phyloP scores from a whole-genome alignment of 2,888 invertebrate species.

The Meteorus cinctellus region DNA sequence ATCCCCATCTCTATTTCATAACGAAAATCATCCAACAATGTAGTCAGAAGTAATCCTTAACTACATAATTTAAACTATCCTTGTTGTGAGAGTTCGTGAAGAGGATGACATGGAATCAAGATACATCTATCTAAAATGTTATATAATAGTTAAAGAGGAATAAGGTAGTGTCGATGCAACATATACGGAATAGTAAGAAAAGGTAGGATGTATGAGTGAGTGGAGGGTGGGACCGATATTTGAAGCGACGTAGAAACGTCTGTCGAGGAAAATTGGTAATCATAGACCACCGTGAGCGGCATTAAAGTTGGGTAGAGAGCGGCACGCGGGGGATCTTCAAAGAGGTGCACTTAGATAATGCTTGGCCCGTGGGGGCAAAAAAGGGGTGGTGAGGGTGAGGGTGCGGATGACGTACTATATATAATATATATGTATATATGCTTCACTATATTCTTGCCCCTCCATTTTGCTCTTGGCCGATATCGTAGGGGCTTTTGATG shows the following conservation, averaged over 20 bases:
- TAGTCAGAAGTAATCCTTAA: too few species aligned
- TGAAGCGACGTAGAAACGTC: constrained; percentile 65
- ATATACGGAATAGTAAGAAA: neutral
- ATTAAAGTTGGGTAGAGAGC: constrained; percentile 69
- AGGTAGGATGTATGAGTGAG: neutral
- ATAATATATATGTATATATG: constrained; percentile 36
- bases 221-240: constrained; percentile 54
- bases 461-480: constrained; percentile 36
- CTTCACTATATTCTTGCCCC: constrained; percentile 48
- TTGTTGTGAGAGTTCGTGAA: too few species aligned
- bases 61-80: too few species aligned
- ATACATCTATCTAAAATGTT: neutral
- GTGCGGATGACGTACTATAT: neutral
- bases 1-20: too few species aligned
- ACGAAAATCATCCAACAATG: too few species aligned
- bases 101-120: too few species aligned
- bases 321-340: constrained; percentile 67
- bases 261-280: constrained; percentile 73
- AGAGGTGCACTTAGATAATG: constrained; percentile 74
- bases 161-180: neutral
- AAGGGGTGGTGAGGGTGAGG: constrained; percentile 35
- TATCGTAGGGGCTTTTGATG: constrained; percentile 70
- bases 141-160: neutral
- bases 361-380: constrained; percentile 58
- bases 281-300: constrained; percentile 72